Evolutionary conservation across 1,140 invertebrate species (phyloP), one percentile per base, ranked within the genome.

Genomic region (Panulirus ornatus): DNA sequence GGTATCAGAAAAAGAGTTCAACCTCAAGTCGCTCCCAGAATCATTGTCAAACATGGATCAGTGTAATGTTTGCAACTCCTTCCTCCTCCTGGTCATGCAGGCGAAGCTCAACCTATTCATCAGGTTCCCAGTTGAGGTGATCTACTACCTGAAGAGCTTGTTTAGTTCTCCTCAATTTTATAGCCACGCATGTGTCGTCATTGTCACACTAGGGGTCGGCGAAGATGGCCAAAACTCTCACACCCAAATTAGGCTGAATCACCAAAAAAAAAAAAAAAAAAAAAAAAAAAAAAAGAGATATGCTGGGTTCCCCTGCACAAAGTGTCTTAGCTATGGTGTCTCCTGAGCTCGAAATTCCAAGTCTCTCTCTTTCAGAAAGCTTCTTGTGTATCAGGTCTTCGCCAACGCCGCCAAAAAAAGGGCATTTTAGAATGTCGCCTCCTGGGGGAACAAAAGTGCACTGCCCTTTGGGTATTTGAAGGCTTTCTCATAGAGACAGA

Each of bases 41-140:
- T n/a, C n/a, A n/a, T n/a, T n/a, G n/a, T n/a, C n/a, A n/a, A n/a
- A n/a, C n/a, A n/a, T n/a, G n/a, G n/a, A n/a, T n/a, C n/a, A n/a
- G n/a, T n/a, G n/a, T n/a, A n/a, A n/a, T n/a, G n/a, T n/a, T n/a
- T n/a, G n/a, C n/a, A 38, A 27, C n/a, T 47, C 40, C 40, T 47
- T 44, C 40, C 22, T 44, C 75, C n/a, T n/a, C n/a, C n/a, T n/a
- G n/a, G n/a, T n/a, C n/a, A n/a, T n/a, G n/a, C 75, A 78, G 44
- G 75, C 40, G 40, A n/a, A 78, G 27, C 44, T 47, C 75, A 11
- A 34, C n/a, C n/a, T 36, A 78, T 19, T 27, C 75, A 78, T 78
- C 75, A 78, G 75, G 75, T 78, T 78, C 75, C 75, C 75, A 78
- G 75, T 78, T 78, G 3, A 78, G 75, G 42, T 19, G 5, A n/a